Evolutionary conservation across 2,888 invertebrate genomes (phyloP).

Genomic region (Rhabditoides inermis): DNA sequence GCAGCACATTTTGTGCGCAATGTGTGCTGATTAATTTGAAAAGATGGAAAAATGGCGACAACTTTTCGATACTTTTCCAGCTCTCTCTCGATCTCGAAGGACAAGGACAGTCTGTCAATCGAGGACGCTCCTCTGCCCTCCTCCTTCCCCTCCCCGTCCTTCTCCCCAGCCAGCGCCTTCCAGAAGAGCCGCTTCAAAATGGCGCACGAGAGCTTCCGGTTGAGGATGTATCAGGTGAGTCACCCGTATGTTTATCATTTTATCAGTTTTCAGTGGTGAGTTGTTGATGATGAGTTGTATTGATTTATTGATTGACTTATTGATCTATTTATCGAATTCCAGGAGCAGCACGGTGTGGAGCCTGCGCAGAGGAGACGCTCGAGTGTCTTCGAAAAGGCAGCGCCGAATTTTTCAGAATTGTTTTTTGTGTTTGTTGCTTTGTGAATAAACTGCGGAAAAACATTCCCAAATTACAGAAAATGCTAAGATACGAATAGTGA

Average conservation of each 20-base stretch:
- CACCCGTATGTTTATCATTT: background rate
- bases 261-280: background rate
- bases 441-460: background rate
- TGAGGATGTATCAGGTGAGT: slow-evolving; percentile 47
- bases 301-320: background rate
- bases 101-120: background rate
- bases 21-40: no score
- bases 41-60: background rate
- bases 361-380: no score
- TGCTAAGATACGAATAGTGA: background rate
- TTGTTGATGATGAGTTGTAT: background rate
- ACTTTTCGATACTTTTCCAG: background rate
- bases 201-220: slow-evolving; percentile 46
- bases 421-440: background rate
- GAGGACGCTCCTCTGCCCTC: background rate
- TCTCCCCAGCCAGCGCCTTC: background rate
- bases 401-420: no score
- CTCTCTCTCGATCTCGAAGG: no score
- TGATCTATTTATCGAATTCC: background rate
- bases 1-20: no score
- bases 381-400: no score
- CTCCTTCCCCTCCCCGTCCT: background rate
- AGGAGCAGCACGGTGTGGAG: no score
- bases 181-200: slow-evolving; percentile 24
- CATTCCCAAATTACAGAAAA: no score